Conservation (phyloP, 1,140 invertebrate genomes). For the Leptonema lineaticorne region DNA sequence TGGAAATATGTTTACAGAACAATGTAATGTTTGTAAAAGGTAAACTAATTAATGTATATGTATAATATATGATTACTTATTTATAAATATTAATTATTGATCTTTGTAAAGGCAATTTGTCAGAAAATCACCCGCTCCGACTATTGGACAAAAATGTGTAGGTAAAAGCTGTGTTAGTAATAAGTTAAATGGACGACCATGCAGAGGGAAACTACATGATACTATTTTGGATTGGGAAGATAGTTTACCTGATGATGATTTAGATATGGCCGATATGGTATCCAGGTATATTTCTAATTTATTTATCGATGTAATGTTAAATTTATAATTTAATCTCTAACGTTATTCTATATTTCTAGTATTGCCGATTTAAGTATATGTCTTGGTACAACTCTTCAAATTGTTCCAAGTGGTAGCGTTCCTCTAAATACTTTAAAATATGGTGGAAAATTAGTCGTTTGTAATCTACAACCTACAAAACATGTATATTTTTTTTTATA, state of each 20-base stretch:
- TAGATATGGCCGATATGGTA: slow-evolving; percentile 83
- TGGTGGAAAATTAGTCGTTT: slow-evolving; percentile 87
- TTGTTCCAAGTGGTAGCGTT: slow-evolving; percentile 93
- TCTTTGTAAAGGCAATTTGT: slow-evolving; percentile 75
- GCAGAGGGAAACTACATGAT: slow-evolving; percentile 85
- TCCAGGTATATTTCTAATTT: slow-evolving; percentile 66
- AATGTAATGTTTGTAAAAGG: slow-evolving; percentile 89
- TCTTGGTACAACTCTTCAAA: slow-evolving; percentile 95
- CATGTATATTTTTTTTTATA: slow-evolving; percentile 65
- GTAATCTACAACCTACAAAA: slow-evolving; percentile 97
- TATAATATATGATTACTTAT: background rate
- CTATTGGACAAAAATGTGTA: slow-evolving; percentile 88
- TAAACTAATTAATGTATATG: slow-evolving; percentile 47
- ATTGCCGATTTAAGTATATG: slow-evolving; percentile 90
- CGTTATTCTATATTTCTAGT: slow-evolving; percentile 54
- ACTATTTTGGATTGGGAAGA: slow-evolving; percentile 99
- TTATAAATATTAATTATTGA: slow-evolving; percentile 26
- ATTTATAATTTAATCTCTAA: slow-evolving; percentile 5
- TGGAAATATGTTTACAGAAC: slow-evolving; percentile 97
- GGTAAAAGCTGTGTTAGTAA: slow-evolving; percentile 71
- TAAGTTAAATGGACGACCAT: slow-evolving; percentile 64
- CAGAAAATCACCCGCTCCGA: slow-evolving; percentile 72
- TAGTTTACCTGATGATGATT: slow-evolving; percentile 86
- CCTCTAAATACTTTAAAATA: slow-evolving; percentile 87
- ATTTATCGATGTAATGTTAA: background rate